These are phyloP conservation scores for Sminthurinus aureus DNA, from an alignment of 2,888 invertebrate species.

Conservation along the genomic window DNA sequence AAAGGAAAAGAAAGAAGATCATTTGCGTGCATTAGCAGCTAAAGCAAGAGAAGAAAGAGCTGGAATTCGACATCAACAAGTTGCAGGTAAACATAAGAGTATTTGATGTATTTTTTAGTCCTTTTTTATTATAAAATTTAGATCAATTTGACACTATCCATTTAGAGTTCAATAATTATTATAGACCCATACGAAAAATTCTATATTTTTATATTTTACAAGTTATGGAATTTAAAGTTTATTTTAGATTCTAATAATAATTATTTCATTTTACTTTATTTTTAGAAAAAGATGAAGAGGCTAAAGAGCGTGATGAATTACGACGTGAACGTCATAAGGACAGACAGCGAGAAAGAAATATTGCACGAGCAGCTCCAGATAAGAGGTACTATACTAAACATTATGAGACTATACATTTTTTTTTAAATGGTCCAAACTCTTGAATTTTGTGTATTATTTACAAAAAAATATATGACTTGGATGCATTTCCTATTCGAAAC, in stretches of 20 bases:
- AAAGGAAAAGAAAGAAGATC: conserved; percentile 97
- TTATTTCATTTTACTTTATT: conserved; percentile 17
- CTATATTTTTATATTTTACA: too few species aligned
- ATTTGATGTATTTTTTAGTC: conserved; percentile 12
- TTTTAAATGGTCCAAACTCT: too few species aligned
- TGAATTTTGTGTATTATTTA: too few species aligned
- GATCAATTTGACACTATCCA: too few species aligned
- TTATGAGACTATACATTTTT: too few species aligned
- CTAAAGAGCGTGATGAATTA: conserved; percentile 82
- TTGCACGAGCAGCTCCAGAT: conserved; percentile 92
- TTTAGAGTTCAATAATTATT: too few species aligned
- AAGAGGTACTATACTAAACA: conserved; percentile 69
- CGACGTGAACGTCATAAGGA: conserved; percentile 90
- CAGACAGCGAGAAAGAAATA: conserved; percentile 88
- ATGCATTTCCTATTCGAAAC: too few species aligned
- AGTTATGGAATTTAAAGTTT: neutral
- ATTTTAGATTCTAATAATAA: neutral
- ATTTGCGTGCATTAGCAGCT: conserved; percentile 89
- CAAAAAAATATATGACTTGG: too few species aligned
- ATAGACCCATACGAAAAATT: too few species aligned
- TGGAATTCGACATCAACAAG: conserved; percentile 69
- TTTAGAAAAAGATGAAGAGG: conserved; percentile 73
- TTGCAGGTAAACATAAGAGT: conserved; percentile 36
- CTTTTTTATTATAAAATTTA: neutral
- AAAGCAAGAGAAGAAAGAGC: conserved; percentile 95